These are phyloP conservation scores for Meda fulgida DNA, from an alignment of 2,797 vertebrate genomes.

Conservation along the genomic window DNA sequence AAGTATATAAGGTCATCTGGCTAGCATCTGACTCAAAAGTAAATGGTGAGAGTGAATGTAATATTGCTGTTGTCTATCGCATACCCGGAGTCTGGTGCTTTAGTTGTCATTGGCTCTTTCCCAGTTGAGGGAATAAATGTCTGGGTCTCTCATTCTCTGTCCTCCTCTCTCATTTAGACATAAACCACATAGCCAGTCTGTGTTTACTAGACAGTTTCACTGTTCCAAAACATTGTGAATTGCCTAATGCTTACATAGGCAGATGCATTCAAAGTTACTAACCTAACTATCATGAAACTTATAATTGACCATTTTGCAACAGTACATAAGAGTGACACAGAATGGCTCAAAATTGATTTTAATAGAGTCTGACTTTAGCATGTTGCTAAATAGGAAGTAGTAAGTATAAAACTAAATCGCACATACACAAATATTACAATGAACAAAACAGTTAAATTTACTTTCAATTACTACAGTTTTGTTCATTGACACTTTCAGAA, in stretches of 20 bases:
- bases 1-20: conserved; percentile 21
- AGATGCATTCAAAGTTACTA: not conserved
- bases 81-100: not conserved
- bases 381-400: not conserved
- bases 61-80: not conserved
- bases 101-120: conserved; percentile 1
- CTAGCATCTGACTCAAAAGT: conserved; percentile 8
- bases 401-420: not conserved
- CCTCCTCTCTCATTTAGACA: conserved; percentile 15
- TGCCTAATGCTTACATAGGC: not conserved
- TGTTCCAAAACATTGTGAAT: conserved; percentile 43
- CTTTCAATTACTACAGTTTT: not conserved
- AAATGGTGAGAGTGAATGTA: not conserved
- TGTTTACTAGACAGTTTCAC: conserved; percentile 34
- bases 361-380: not conserved
- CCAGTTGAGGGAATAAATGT: conserved; percentile 21
- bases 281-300: not conserved
- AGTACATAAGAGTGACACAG: not conserved
- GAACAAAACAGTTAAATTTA: not conserved
- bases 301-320: not conserved
- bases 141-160: conserved; percentile 5
- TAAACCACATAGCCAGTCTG: conserved; percentile 30
- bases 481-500: not conserved
- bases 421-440: not conserved
- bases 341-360: not conserved